A percentile compares a stretch with the other conserved stretches of the same genome.
phyloP scores from a whole-genome alignment of 2,888 invertebrate species.

The Terebella lapidaria region DNA sequence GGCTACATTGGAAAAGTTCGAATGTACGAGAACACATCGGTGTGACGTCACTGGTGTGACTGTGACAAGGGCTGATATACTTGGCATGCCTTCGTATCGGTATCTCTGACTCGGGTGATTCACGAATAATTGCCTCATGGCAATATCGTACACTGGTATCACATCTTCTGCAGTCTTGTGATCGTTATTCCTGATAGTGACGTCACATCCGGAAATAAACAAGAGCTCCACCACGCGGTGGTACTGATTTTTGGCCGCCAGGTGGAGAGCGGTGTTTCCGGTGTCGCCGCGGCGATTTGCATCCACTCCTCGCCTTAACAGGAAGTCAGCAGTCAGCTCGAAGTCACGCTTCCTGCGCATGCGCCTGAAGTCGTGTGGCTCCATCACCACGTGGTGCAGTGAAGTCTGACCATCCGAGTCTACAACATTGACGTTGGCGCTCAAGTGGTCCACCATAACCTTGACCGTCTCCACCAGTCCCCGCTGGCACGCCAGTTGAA shows the following conservation, averaged over 20 bases:
- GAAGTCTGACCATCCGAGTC: constrained; percentile 17
- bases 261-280: constrained; percentile 18
- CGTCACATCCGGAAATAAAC: constrained; percentile 11
- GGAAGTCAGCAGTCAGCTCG: constrained; percentile 10
- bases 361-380: constrained; percentile 13
- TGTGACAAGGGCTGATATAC: too few relatives aligned
- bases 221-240: constrained; percentile 14
- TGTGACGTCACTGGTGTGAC: too few relatives aligned
- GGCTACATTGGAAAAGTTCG: too few relatives aligned
- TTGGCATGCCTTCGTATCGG: too few relatives aligned
- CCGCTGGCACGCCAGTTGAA: constrained; percentile 16
- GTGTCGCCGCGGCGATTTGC: constrained; percentile 5
- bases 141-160: constrained; percentile 16
- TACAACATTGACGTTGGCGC: constrained; percentile 16
- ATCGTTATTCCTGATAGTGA: constrained; percentile 7
- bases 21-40: too few relatives aligned
- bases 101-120: too few relatives aligned
- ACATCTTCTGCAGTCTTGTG: constrained; percentile 8
- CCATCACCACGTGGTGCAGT: constrained; percentile 11
- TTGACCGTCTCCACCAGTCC: constrained; percentile 18
- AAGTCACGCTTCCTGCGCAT: constrained; percentile 22
- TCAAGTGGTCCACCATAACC: constrained; percentile 16
- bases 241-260: constrained; percentile 18
- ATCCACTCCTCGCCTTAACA: constrained; percentile 12
- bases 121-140: constrained; percentile 18